Percentiles rank a stretch among this genome's conserved stretches.
phyloP scores from a whole-genome alignment of 64 coral and sea anemone species.

The Montipora cactus region DNA sequence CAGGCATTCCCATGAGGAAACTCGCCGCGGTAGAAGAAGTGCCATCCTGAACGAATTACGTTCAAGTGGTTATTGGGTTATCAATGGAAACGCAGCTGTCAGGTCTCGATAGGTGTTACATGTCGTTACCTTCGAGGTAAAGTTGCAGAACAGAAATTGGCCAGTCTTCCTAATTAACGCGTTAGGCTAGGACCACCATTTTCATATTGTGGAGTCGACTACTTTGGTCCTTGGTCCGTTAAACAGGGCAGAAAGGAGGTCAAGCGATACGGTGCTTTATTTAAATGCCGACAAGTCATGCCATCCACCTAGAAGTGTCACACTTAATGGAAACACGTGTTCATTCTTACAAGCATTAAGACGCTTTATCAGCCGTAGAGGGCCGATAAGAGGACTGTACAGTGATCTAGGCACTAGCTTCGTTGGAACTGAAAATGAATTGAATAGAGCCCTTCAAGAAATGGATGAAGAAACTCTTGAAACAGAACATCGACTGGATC shows the following conservation, averaged over 20 bases:
- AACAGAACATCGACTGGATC: neutral
- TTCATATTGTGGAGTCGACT: slow-evolving; percentile 23
- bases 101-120: slow-evolving; percentile 41
- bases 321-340: too few relatives aligned
- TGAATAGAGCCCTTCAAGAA: too few relatives aligned
- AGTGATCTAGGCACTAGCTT: too few relatives aligned
- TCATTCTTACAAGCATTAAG: too few relatives aligned
- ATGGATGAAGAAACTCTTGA: neutral
- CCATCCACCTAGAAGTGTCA: too few relatives aligned
- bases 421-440: too few relatives aligned
- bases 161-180: slow-evolving; percentile 15
- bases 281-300: too few relatives aligned
- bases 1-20: slow-evolving; percentile 30
- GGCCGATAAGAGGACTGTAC: too few relatives aligned
- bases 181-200: slow-evolving; percentile 39
- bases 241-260: too few relatives aligned
- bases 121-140: slow-evolving; percentile 51
- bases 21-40: slow-evolving; percentile 36
- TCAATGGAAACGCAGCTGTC: slow-evolving; percentile 59
- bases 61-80: slow-evolving; percentile 49
- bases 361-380: too few relatives aligned
- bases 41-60: slow-evolving; percentile 48
- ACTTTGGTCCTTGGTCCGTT: too few relatives aligned
- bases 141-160: slow-evolving; percentile 57
- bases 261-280: too few relatives aligned